A percentile compares a stretch with the other conserved stretches of the same genome.
These are phyloP conservation scores for Siphamia tubifer DNA, from an alignment of 2,113 vertebrate genomes.

Conservation along the genomic window DNA sequence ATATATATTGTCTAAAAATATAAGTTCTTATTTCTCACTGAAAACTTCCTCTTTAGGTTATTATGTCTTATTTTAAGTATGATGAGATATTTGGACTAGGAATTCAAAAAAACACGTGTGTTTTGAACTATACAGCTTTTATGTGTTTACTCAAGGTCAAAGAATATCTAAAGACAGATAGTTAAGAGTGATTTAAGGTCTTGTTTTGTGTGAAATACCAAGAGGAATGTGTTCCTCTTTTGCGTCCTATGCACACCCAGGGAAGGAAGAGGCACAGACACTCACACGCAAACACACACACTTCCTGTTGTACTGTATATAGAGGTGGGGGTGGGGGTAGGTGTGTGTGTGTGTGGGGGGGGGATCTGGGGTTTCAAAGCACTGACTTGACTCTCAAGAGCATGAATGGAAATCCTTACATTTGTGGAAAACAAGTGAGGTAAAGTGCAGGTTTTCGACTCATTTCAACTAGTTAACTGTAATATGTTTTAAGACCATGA, in stretches of 20 bases:
- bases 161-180: background rate
- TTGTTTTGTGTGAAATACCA: constrained; percentile 23
- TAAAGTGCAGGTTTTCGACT: too few relatives aligned
- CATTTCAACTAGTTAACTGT: too few relatives aligned
- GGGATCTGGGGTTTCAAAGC: constrained; percentile 3
- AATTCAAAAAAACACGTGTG: background rate
- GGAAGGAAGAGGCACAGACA: constrained; percentile 72
- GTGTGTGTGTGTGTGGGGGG: too few relatives aligned
- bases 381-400: background rate
- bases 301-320: constrained; percentile 66
- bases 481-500: too few relatives aligned
- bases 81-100: too few relatives aligned
- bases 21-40: too few relatives aligned
- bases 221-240: constrained; percentile 52
- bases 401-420: background rate
- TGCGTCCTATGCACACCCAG: constrained; percentile 63
- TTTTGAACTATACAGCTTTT: background rate
- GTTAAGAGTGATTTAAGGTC: background rate
- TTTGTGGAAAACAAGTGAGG: background rate
- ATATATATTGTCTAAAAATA: too few relatives aligned
- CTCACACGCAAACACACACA: constrained; percentile 41
- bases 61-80: too few relatives aligned
- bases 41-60: too few relatives aligned
- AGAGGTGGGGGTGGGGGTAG: background rate
- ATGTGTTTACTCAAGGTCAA: background rate